These are phyloP conservation scores for Drosophila malerkotliana DNA, from an alignment of 1,140 invertebrate genomes.

Conservation along the genomic window DNA sequence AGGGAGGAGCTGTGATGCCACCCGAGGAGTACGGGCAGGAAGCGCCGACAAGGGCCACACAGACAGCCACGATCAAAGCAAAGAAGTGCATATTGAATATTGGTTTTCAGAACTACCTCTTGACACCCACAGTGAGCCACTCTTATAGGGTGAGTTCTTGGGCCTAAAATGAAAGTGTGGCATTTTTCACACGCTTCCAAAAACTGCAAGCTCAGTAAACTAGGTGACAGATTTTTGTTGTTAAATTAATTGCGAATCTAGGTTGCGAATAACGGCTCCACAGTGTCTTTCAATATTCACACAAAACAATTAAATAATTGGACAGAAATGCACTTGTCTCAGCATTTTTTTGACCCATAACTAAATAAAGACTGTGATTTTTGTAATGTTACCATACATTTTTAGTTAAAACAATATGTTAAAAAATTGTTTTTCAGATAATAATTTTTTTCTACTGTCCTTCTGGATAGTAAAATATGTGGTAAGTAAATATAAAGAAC, in stretches of 20 bases:
- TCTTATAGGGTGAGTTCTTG: constrained; percentile 20
- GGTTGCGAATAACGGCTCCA: constrained; percentile 7
- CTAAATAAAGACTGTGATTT: neutral
- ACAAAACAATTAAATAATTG: constrained; percentile 18
- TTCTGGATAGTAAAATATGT: neutral
- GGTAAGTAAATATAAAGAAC: no score
- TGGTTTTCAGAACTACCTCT: constrained; percentile 13
- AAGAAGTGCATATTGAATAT: constrained; percentile 43
- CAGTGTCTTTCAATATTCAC: constrained; percentile 9
- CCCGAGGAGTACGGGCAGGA: constrained; percentile 20
- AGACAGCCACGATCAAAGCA: constrained; percentile 21
- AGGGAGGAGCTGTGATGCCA: constrained; percentile 51
- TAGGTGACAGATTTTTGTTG: neutral
- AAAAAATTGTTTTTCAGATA: neutral
- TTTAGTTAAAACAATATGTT: neutral
- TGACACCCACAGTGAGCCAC: neutral
- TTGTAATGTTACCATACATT: neutral
- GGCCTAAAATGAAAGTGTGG: constrained; percentile 12
- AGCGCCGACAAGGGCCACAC: constrained; percentile 33
- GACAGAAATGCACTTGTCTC: neutral
- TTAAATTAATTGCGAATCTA: neutral
- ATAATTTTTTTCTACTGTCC: no score
- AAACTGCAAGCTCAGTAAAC: constrained; percentile 23
- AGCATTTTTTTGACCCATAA: neutral
- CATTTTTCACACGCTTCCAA: constrained; percentile 8